Evolutionary conservation across 2,888 invertebrate species (phyloP), one percentile per base, ranked within the genome.

Genomic region (Calliopum simillimum): DNA sequence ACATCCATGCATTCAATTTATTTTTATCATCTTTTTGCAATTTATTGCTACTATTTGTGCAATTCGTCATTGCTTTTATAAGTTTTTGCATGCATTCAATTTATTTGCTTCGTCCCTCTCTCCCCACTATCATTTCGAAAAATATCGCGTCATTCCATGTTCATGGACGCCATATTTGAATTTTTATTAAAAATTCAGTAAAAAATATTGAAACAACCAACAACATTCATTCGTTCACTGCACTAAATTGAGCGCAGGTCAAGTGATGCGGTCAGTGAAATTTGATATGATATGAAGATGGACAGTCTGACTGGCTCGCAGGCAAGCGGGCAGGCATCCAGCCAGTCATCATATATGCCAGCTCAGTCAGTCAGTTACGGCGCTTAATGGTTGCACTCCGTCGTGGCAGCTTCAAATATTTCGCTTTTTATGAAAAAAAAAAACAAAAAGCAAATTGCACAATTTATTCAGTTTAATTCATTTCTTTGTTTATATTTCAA

Each of bases 201-300:
- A 21, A 21, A 62, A 47, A 46, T 14, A 47, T 44, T 16, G 12
- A 61, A 44, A 25, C 5, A 58, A 58, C 16, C 33, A 58, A 58
- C 12, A 56, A 21, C 16, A 61, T 33, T 43, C 13, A 44, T 41
- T 12, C 21, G 53, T 19, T 14, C 33, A 16, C 12, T 21, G 64
- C n/a, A n/a, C 6, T 62, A 61, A 68, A 68, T 46, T 49, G 58
- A 49, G 46, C 70, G 41, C 63, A 63, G 71, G 71, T 71, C 71
- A 71, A 71, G 68, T 71, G 68, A 63, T 68, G 71, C 63, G 71
- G 71, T 64, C 71, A 65, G 43, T 55, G 65, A 53, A 55, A 55
- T 65, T 65, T 44, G 47, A 49, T 33, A 23, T 63, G 55, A 53
- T 44, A 65, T 55, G 53, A 65, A 65, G 49, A 46, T 47, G 46